These are phyloP conservation scores for Uropetala carovei DNA, from an alignment of 2,888 invertebrate genomes.

Conservation along the genomic window DNA sequence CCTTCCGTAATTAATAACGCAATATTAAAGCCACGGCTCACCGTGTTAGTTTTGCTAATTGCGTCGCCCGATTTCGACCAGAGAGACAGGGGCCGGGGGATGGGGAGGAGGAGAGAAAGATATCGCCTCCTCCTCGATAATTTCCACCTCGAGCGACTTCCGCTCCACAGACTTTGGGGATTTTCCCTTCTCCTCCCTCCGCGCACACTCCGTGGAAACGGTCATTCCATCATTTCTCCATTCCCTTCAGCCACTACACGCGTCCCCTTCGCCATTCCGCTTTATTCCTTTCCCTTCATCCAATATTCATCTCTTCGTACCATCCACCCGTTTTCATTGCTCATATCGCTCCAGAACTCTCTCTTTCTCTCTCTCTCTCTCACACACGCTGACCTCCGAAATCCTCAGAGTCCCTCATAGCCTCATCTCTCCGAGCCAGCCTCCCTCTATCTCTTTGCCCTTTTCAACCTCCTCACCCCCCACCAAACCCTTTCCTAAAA, in stretches of 20 bases:
- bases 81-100: conserved; percentile 21
- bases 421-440: not conserved
- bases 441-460: not conserved
- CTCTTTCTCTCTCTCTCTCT: not conserved
- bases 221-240: conserved; percentile 26
- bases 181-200: not conserved
- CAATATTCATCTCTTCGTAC: conserved; percentile 6
- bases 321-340: not conserved
- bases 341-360: conserved; percentile 24
- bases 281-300: not conserved
- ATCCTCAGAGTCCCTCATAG: not conserved
- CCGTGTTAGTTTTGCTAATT: conserved; percentile 55
- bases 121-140: conserved; percentile 35
- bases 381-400: not conserved
- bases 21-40: not conserved
- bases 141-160: conserved; percentile 29
- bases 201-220: not conserved
- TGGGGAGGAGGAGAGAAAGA: too few relatives aligned
- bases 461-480: not conserved
- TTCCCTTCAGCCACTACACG: not conserved
- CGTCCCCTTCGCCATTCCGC: not conserved
- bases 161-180: not conserved
- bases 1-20: conserved; percentile 52
- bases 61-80: conserved; percentile 23
- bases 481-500: not conserved